phyloP scores from a whole-genome alignment of 1,140 invertebrate species.

The Cataglyphis hispanica region DNA sequence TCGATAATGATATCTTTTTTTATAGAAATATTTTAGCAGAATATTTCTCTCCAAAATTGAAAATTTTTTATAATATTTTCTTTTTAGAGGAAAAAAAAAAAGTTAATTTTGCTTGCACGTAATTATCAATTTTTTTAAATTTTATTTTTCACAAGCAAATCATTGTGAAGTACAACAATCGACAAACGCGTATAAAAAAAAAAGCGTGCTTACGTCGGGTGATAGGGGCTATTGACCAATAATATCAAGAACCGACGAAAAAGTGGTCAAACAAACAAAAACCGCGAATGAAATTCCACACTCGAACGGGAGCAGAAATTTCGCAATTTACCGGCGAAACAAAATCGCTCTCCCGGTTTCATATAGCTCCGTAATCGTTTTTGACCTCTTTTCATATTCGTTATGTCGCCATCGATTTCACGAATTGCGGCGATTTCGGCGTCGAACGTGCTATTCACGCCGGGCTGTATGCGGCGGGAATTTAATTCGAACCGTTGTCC shows the following conservation, averaged over 20 bases:
- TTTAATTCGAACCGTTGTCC: conserved; percentile 69
- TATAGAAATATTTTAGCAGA: neutral
- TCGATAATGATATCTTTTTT: neutral
- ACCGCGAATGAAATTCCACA: conserved; percentile 61
- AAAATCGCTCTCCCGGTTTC: conserved; percentile 44
- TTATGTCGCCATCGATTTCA: conserved; percentile 61
- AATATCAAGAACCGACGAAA: conserved; percentile 49
- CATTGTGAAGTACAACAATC: conserved; percentile 17
- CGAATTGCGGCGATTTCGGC: conserved; percentile 46
- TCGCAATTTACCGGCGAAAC: conserved; percentile 48
- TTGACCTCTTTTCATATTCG: conserved; percentile 59
- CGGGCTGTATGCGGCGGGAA: conserved; percentile 50
- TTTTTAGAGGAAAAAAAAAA: neutral
- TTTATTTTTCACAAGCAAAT: conserved; percentile 23
- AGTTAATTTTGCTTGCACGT: neutral
- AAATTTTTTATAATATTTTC: neutral
- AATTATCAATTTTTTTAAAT: conserved; percentile 10
- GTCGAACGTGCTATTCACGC: conserved; percentile 35
- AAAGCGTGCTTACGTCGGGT: neutral
- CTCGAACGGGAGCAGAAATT: conserved; percentile 40
- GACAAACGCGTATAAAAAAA: conserved; percentile 7
- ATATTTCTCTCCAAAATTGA: neutral
- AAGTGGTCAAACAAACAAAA: conserved; percentile 58
- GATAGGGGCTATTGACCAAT: conserved; percentile 52
- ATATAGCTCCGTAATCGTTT: conserved; percentile 58